phyloP scores from a whole-genome alignment of 2,797 vertebrate species.

The Hephaestus fuliginosus region DNA sequence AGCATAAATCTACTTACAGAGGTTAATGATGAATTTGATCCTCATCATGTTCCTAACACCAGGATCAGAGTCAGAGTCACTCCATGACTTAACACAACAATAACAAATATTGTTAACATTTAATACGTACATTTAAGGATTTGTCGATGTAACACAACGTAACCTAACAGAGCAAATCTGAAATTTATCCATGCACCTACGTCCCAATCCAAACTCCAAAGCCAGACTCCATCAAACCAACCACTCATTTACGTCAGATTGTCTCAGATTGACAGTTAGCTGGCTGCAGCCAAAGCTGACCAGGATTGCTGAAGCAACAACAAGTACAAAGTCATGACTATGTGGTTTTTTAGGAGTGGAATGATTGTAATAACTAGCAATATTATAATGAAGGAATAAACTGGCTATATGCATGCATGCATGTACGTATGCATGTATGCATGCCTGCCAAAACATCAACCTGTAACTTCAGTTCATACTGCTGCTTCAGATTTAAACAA shows the following conservation, averaged over 20 bases:
- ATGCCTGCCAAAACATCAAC: not conserved
- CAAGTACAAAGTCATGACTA: not conserved
- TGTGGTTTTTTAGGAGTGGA: no score
- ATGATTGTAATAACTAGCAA: not conserved
- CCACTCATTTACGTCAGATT: not conserved
- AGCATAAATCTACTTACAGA: constrained; percentile 2
- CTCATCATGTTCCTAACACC: not conserved
- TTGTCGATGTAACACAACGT: not conserved
- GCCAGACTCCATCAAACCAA: not conserved
- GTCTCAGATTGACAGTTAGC: no score
- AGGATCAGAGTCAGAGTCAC: no score
- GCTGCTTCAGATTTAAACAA: not conserved
- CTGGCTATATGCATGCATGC: no score
- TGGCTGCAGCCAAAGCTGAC: not conserved
- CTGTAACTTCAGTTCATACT: not conserved
- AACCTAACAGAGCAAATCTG: not conserved
- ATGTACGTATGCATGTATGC: no score
- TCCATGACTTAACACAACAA: not conserved
- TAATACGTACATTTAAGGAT: not conserved
- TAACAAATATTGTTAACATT: not conserved
- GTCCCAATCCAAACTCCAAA: not conserved
- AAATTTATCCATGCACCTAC: not conserved
- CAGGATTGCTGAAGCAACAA: not conserved
- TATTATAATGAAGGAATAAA: not conserved
- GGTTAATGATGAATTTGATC: not conserved